Evolutionary conservation across 2,888 invertebrate species (phyloP), one percentile per base, ranked within the genome.

Genomic region (Opisthograptis luteolata): DNA sequence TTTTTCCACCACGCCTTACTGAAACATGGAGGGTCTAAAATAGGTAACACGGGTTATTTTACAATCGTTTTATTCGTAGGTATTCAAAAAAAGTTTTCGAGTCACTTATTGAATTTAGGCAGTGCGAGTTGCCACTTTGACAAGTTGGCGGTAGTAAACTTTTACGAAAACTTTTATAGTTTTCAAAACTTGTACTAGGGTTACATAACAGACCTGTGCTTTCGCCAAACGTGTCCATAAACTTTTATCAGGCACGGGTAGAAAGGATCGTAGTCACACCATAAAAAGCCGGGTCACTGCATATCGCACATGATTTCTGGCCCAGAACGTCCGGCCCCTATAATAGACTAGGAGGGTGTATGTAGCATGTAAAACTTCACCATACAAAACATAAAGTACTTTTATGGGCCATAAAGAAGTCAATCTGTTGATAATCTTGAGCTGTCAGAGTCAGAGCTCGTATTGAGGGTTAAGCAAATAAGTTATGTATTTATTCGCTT

Each of bases 231-330:
- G 37, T 43, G 43, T 48, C 30, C 44, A 51, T 51, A 51, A 51
- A 44, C 44, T 39, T 44, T 44, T 44, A 44, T 51, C 50, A 51
- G 41, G 9, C 35, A 32, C 22, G 37, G 39, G 37, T 42, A 48
- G 41, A 43, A 36, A 24, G 50, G 50, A 44, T 41, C 42, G 27
- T 41, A 28, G 41, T 22, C 13, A 28, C 43, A 40, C 45, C 44
- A 54, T 60, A 63, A 63, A 59, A 59, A 56, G 31, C 40, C 45
- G 49, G 55, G 53, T 55, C 60, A 53, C 53, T 54, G 50, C 50
- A 44, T 53, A 60, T 46, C 52, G 30, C 48, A 46, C 55, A 58
- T 51, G 53, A 58, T 58, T 55, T 60, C 54, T 55, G 39, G 43
- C 46, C 55, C 34, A 45, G 25, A 51, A 25, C 24, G 44, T 44